phyloP scores from a whole-genome alignment of 2,888 invertebrate genomes.

The Dolomedes plantarius region DNA sequence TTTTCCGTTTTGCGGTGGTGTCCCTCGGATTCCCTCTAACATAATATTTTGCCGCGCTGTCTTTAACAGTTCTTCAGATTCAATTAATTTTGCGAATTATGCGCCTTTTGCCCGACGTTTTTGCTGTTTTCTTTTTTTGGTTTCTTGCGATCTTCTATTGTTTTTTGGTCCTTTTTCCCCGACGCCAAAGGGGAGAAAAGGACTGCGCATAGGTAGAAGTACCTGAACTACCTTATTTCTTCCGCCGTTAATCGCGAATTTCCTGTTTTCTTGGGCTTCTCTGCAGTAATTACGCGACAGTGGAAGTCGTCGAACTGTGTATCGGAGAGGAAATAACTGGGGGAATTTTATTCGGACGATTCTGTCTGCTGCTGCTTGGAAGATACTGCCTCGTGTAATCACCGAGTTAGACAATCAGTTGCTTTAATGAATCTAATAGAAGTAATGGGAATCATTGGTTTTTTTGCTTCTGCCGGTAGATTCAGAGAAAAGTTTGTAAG shows the following conservation, averaged over 20 bases:
- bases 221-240: background rate
- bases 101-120: constrained; percentile 42
- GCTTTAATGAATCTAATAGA: too few relatives aligned
- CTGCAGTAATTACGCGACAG: background rate
- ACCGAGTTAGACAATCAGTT: too few relatives aligned
- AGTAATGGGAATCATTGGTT: too few relatives aligned
- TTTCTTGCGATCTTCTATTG: constrained; percentile 30
- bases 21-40: constrained; percentile 39
- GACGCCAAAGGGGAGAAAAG: constrained; percentile 10
- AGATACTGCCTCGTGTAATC: too few relatives aligned
- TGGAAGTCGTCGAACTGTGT: background rate
- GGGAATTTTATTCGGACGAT: too few relatives aligned
- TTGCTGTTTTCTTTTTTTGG: constrained; percentile 25
- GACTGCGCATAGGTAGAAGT: background rate
- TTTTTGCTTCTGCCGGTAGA: too few relatives aligned
- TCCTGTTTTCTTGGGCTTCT: background rate
- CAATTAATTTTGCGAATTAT: constrained; percentile 70
- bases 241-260: constrained; percentile 1
- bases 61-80: constrained; percentile 70
- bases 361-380: too few relatives aligned
- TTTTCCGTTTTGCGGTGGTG: constrained; percentile 50
- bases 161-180: constrained; percentile 52
- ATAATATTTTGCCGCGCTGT: constrained; percentile 65
- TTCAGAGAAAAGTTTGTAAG: too few relatives aligned
- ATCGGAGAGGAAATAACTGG: background rate